phyloP scores from a whole-genome alignment of 2,797 vertebrate species.

The Pempheris klunzingeri region DNA sequence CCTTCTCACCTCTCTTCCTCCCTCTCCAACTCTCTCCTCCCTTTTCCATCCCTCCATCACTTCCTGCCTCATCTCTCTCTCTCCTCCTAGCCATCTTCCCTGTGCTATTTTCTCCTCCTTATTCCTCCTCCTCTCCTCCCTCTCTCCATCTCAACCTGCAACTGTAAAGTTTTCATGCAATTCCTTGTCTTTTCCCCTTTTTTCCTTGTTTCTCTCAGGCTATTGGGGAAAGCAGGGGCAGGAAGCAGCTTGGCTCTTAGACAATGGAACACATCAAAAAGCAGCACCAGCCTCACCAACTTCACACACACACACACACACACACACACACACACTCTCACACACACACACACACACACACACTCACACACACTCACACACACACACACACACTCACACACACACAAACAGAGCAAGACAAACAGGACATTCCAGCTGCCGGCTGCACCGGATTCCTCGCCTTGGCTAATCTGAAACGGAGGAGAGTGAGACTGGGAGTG shows the following conservation, averaged over 20 bases:
- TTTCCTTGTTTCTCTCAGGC: conserved; percentile 73
- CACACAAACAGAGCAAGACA: conserved; percentile 83
- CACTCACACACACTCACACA: conserved; percentile 31
- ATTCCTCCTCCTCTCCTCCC: conserved; percentile 31
- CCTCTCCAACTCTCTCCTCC: conserved; percentile 66
- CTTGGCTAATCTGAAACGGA: conserved; percentile 85
- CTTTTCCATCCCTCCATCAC: conserved; percentile 71
- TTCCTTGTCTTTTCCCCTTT: conserved; percentile 50
- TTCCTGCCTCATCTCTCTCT: conserved; percentile 57
- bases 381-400: conserved; percentile 52
- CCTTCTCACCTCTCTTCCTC: conserved; percentile 81
- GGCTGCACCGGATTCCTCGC: conserved; percentile 87
- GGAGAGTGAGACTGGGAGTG: conserved; percentile 83
- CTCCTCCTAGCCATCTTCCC: background rate
- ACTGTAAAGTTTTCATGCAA: conserved; percentile 41
- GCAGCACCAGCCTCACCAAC: conserved; percentile 82
- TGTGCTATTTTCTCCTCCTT: conserved; percentile 31
- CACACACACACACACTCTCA: conserved; percentile 42
- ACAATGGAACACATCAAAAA: conserved; percentile 90
- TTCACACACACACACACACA: conserved; percentile 62
- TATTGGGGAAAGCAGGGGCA: conserved; percentile 76
- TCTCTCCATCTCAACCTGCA: conserved; percentile 50
- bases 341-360: conserved; percentile 58
- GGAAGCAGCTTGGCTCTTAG: conserved; percentile 88
- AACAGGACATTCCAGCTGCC: conserved; percentile 90